Evolutionary conservation across 1,140 invertebrate genomes (phyloP), one percentile per base, ranked within the genome.

Genomic region (Chelonus insularis): DNA sequence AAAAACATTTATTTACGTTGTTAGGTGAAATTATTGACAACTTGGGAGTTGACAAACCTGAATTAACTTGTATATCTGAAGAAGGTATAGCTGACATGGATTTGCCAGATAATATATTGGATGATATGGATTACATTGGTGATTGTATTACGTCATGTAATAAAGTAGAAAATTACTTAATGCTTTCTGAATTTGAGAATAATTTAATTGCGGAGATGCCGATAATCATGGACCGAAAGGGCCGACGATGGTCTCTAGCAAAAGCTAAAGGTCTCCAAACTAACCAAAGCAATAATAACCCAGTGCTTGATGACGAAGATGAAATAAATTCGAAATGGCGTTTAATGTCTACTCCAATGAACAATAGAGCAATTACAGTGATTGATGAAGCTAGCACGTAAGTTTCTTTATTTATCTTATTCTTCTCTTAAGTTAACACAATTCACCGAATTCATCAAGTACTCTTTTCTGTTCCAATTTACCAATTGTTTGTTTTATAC

Each of bases 131-230:
- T 68, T 92, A 91, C 65, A 90, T 90, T 56, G 89, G 89, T 18
- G 91, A 94, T 69, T 92, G 91, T 76, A 93, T 94, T 73, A 93
- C 91, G 48, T 93, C 91, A 21, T 94, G 91, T 78, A 92, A 93
- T 80, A 93, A 93, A 84, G 90, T 91, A 23, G 91, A 93, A 76
- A 92, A 94, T 77, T 93, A 91, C 74, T 79, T 94, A 62, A 92
- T 94, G 90, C 84, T 93, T 34, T 91, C 89, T 62, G 91, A 94
- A 76, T 93, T 91, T 76, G 91, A 94, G 73, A 93, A 94, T 77
- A 93, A 93, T 77, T 77, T 93, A 25, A 91, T 91, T 66, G 89
- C 88, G 1, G 89, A 91, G 73, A 85, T 90, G 81, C 89, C 89
- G 3, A 86, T 87, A 58, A 84, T 90, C 63, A 83, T 87, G 73